These are phyloP conservation scores for Chitala chitala DNA, from an alignment of 2,113 vertebrate species.

Conservation along the genomic window DNA sequence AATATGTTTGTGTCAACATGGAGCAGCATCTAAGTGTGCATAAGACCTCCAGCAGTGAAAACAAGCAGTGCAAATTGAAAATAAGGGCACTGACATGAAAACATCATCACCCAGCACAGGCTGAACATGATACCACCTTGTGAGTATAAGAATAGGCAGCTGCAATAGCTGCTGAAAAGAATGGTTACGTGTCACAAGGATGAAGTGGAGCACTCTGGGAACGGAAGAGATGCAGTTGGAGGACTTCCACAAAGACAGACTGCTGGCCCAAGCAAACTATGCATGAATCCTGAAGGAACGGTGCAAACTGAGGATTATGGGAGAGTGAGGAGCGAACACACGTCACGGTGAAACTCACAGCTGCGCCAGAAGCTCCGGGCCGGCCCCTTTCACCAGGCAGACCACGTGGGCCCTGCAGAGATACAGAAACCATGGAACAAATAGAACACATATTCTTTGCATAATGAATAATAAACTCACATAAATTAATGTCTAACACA, in stretches of 20 bases:
- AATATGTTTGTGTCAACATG: background rate
- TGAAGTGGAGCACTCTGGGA: too few species aligned
- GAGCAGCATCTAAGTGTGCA: background rate
- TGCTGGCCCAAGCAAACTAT: background rate
- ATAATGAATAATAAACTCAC: background rate
- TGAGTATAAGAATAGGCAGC: too few species aligned
- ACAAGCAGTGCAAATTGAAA: background rate
- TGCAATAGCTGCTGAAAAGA: too few species aligned
- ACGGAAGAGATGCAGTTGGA: background rate
- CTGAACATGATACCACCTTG: too few species aligned
- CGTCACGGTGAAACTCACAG: conserved; percentile 76
- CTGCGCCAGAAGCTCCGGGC: conserved; percentile 78
- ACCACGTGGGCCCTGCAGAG: conserved; percentile 84
- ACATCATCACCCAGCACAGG: too few species aligned
- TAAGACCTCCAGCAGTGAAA: background rate
- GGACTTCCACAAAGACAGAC: background rate
- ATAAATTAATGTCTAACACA: too few species aligned
- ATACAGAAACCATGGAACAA: conserved; percentile 23
- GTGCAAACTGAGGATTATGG: background rate
- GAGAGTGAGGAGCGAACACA: background rate
- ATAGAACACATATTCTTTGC: background rate
- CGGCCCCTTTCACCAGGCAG: conserved; percentile 93
- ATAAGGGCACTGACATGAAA: too few species aligned
- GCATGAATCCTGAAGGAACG: background rate
- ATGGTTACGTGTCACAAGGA: background rate